phyloP scores from a whole-genome alignment of 1,140 invertebrate genomes.

The Drosophila kepulauana region DNA sequence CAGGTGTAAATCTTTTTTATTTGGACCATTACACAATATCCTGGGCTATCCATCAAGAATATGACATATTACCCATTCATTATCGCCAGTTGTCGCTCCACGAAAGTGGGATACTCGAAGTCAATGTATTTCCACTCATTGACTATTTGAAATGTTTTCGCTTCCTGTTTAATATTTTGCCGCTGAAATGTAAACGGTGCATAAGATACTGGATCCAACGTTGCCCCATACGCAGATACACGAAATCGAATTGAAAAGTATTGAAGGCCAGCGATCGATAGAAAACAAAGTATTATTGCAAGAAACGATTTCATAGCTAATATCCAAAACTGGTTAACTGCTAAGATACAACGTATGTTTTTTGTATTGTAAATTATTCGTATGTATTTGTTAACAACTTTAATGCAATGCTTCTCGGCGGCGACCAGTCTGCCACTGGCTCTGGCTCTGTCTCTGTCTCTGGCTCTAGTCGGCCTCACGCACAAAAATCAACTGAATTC shows the following conservation, averaged over 20 bases:
- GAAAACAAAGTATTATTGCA: constrained; percentile 16
- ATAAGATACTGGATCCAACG: constrained; percentile 7
- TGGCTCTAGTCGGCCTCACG: constrained; percentile 33
- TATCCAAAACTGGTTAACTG: constrained; percentile 42
- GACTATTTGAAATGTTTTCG: constrained; percentile 51
- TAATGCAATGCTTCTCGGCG: constrained; percentile 11
- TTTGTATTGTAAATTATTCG: not conserved
- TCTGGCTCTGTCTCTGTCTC: no score
- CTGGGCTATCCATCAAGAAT: not conserved
- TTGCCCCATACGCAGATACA: constrained; percentile 16
- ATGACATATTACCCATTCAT: constrained; percentile 75
- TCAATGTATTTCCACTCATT: constrained; percentile 88
- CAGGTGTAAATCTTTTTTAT: not conserved
- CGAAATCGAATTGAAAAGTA: constrained; percentile 25
- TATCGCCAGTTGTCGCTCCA: constrained; percentile 85
- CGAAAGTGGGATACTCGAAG: constrained; percentile 86
- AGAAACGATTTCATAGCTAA: constrained; percentile 30
- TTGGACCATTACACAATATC: not conserved
- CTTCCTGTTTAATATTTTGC: not conserved
- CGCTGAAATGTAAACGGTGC: constrained; percentile 10
- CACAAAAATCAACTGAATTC: constrained; percentile 46
- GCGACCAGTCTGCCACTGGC: constrained; percentile 10
- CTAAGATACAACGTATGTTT: not conserved
- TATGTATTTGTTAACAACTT: constrained; percentile 12
- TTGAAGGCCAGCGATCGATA: constrained; percentile 41